phyloP scores from a whole-genome alignment of 2,113 vertebrate genomes.

The Neotoma lepida region DNA sequence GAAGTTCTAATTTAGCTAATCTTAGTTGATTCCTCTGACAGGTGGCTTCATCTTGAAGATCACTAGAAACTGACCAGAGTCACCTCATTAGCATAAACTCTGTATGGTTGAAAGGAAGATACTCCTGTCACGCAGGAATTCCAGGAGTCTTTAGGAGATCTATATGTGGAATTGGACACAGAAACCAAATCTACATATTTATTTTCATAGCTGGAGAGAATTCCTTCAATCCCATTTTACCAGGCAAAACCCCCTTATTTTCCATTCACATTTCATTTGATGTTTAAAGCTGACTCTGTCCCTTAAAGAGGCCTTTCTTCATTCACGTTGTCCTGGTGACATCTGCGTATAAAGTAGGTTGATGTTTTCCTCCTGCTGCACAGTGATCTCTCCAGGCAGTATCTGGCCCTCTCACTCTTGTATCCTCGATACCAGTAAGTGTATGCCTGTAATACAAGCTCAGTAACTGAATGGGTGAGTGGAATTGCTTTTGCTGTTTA shows the following conservation, averaged over 20 bases:
- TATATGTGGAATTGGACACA: background rate
- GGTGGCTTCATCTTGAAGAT: background rate
- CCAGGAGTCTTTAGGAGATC: background rate
- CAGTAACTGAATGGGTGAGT: background rate
- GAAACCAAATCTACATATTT: background rate
- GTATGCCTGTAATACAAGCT: background rate
- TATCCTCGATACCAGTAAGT: background rate
- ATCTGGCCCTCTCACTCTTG: background rate
- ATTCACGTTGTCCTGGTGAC: background rate
- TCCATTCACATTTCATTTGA: conserved; percentile 29
- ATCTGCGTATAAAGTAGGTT: background rate
- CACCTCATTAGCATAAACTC: background rate
- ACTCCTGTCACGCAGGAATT: background rate
- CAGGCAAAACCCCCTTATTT: background rate
- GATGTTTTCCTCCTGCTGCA: conserved; percentile 13
- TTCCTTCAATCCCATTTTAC: background rate
- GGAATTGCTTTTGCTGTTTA: conserved; percentile 29
- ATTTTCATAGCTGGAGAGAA: conserved; percentile 12
- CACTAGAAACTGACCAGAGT: background rate
- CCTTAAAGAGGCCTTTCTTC: background rate
- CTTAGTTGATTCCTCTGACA: background rate
- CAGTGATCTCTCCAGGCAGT: background rate
- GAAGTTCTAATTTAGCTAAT: background rate
- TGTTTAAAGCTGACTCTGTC: background rate
- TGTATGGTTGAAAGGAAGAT: background rate